Evolutionary conservation across 2,888 invertebrate genomes (phyloP), one percentile per base, ranked within the genome.

Genomic region (Nasonia oneida): DNA sequence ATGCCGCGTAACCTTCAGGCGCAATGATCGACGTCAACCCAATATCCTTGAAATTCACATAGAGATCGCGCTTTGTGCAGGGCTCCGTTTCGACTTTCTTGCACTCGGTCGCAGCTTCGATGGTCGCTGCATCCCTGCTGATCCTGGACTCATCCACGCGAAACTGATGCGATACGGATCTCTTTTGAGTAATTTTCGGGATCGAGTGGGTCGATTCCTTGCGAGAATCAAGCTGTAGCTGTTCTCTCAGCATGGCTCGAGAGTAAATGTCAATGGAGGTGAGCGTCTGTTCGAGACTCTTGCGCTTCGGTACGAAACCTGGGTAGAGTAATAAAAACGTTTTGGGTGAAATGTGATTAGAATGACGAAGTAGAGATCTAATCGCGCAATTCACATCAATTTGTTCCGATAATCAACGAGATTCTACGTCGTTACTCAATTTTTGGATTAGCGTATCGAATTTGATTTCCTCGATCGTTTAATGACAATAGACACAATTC

Each of bases 21-120:
- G 95, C 94, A 85, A 96, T 95, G 88, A 96, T 95, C 93, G 95
- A 95, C 0, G 95, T 94, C 94, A 96, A 95, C 1, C 95, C 95
- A 73, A 96, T 94, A 86, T 94, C 94, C 87, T 94, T 94, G 88
- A 96, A 96, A 90, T 95, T 95, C 2, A 96, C 94, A 90, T 94
- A 94, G 87, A 94, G 93, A 64, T 93, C 92, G 87, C 92, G 92
- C 84, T 92, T 92, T 8, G 92, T 88, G 87, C 94, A 94, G 6
- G 86, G 86, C n/a, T 89, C 88, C 12, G 42, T 39, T 12, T 87
- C 80, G 1, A 42, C 23, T 33, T 82, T 79, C 2, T 67, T 57
- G 23, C 84, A 84, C 37, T 85, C 74, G 15, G 29, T 47, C 1
- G 57, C 18, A 18, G 33, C 33, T 12, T 53, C 61, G 33, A 0